Percentiles rank a stretch among this genome's conserved stretches.
phyloP scores from a whole-genome alignment of 2,888 invertebrate species.

The Arge pagana region DNA sequence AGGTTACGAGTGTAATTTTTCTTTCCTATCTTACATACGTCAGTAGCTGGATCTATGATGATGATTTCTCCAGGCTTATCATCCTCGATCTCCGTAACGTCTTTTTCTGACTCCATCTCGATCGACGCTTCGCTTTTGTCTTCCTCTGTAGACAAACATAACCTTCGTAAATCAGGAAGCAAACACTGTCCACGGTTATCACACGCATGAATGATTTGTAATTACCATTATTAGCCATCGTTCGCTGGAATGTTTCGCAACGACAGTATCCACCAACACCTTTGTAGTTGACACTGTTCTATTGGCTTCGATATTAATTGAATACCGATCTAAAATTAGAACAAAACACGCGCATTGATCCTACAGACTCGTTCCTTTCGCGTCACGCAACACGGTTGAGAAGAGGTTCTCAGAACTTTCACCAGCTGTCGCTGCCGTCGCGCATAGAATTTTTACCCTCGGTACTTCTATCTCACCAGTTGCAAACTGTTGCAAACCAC shows the following conservation, averaged over 20 bases:
- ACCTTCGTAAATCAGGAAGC: neutral
- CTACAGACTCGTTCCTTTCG: too few species aligned
- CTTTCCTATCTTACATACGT: too few species aligned
- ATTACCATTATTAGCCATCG: conserved; percentile 28
- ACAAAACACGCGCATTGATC: conserved; percentile 14
- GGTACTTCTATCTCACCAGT: too few species aligned
- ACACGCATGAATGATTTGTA: too few species aligned
- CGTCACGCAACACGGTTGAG: too few species aligned
- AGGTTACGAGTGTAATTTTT: neutral
- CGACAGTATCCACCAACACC: neutral
- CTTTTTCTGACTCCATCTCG: conserved; percentile 41
- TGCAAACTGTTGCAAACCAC: too few species aligned
- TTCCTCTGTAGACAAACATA: conserved; percentile 31
- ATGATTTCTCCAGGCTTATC: conserved; percentile 65
- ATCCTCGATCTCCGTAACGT: conserved; percentile 39
- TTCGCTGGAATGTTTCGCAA: neutral
- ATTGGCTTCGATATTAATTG: neutral
- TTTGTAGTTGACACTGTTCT: too few species aligned
- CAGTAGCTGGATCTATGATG: conserved; percentile 68
- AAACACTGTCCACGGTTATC: too few species aligned
- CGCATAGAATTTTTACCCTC: too few species aligned
- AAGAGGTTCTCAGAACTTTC: too few species aligned
- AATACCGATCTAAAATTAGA: conserved; percentile 13
- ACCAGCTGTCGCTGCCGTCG: too few species aligned
- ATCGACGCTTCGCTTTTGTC: conserved; percentile 42